Evolutionary conservation across 2,113 vertebrate species (phyloP).

Genomic region (Aphyosemion australe): DNA sequence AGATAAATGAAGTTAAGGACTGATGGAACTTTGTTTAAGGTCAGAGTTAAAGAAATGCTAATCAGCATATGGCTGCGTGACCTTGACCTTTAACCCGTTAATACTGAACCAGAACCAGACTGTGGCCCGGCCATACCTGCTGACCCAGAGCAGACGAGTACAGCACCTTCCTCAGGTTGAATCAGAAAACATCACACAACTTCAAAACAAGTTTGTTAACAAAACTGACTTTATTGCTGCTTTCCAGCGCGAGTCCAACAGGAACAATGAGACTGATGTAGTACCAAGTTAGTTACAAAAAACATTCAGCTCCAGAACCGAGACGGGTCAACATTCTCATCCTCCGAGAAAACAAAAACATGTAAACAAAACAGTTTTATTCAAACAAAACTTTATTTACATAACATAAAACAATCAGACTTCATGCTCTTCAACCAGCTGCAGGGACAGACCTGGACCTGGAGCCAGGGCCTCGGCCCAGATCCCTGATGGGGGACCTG

Average conservation of each 20-base stretch:
- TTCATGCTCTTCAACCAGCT: slow-evolving; percentile 82
- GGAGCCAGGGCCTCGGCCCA: too few species aligned
- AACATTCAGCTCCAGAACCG: slow-evolving; percentile 14
- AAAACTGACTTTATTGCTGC: slow-evolving; percentile 76
- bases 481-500: too few species aligned
- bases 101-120: too few species aligned
- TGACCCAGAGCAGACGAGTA: too few species aligned
- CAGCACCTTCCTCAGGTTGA: too few species aligned
- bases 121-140: too few species aligned
- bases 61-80: too few species aligned
- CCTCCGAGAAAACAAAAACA: slow-evolving; percentile 19
- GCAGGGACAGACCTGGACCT: too few species aligned
- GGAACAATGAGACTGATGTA: slow-evolving; percentile 54
- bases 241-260: slow-evolving; percentile 76
- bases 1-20: too few species aligned
- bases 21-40: too few species aligned
- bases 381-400: slow-evolving; percentile 98
- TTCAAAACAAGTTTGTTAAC: slow-evolving; percentile 45
- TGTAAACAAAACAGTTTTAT: slow-evolving; percentile 61
- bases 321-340: slow-evolving; percentile 39
- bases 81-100: too few species aligned
- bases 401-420: slow-evolving; percentile 82
- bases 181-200: not conserved
- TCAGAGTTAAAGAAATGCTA: too few species aligned
- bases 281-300: slow-evolving; percentile 48